These are phyloP conservation scores for Tenualosa thibaudeaui DNA, from an alignment of 2,797 vertebrate genomes.

Conservation along the genomic window DNA sequence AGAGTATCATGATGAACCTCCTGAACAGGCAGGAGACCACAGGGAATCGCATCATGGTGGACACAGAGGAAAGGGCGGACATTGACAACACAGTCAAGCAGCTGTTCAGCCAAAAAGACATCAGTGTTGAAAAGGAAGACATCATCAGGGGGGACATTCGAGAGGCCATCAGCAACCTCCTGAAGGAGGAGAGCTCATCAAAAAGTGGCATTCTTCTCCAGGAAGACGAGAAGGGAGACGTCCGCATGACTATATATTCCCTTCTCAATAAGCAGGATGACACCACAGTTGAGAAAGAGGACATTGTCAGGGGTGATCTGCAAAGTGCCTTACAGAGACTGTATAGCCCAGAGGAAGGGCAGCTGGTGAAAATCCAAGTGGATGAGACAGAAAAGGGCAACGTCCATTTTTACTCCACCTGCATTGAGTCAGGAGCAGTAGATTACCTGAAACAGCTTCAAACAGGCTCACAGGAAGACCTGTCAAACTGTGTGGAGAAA, in stretches of 20 bases:
- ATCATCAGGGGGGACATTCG: constrained; percentile 84
- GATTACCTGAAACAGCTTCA: constrained; percentile 87
- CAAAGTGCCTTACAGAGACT: constrained; percentile 80
- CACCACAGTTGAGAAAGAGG: constrained; percentile 70
- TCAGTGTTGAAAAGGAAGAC: constrained; percentile 80
- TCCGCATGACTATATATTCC: constrained; percentile 91
- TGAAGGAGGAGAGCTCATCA: constrained; percentile 66
- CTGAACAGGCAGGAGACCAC: constrained; percentile 75
- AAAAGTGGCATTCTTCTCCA: constrained; percentile 91
- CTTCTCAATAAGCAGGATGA: constrained; percentile 82
- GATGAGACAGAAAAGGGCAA: constrained; percentile 87
- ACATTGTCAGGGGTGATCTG: constrained; percentile 82
- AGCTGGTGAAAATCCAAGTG: constrained; percentile 74
- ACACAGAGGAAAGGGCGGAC: constrained; percentile 87
- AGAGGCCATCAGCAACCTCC: constrained; percentile 84
- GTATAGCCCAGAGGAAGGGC: constrained; percentile 70
- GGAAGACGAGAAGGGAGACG: constrained; percentile 89
- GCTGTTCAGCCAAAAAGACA: constrained; percentile 79
- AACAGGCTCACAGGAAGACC: constrained; percentile 68
- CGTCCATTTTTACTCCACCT: constrained; percentile 90
- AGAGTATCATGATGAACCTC: constrained; percentile 87
- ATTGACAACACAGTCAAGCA: constrained; percentile 82
- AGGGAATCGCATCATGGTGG: constrained; percentile 76
- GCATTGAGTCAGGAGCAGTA: constrained; percentile 89
- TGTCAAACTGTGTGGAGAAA: constrained; percentile 59